Evolutionary conservation across 2,797 vertebrate genomes (phyloP).

Genomic region (Naso thynnoides): DNA sequence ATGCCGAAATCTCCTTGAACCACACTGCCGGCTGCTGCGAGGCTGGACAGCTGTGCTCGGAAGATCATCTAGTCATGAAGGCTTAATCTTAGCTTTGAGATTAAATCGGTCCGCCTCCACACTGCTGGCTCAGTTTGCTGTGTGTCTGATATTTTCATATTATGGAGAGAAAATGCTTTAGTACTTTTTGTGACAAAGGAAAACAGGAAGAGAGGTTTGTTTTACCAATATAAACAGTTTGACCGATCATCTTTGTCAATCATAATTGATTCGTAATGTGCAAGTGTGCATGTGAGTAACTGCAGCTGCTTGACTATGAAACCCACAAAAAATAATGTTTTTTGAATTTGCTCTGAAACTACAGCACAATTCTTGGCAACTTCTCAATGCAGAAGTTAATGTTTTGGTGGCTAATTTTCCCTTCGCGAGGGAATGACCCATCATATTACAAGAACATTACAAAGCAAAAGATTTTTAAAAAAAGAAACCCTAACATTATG

Average conservation of each 20-base stretch:
- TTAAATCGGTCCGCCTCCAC: conserved; percentile 62
- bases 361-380: background rate
- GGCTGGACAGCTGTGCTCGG: conserved; percentile 69
- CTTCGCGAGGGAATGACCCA: background rate
- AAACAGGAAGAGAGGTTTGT: background rate
- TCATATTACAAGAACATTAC: background rate
- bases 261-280: background rate
- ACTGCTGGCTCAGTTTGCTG: conserved; percentile 41
- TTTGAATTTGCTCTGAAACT: background rate
- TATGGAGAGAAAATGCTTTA: conserved; percentile 29
- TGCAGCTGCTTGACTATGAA: background rate
- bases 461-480: background rate
- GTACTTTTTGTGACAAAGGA: conserved; percentile 22
- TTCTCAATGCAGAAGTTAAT: background rate
- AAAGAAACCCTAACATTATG: background rate
- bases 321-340: background rate
- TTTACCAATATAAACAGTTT: background rate
- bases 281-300: background rate
- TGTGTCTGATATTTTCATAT: conserved; percentile 43
- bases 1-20: conserved; percentile 56
- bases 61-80: conserved; percentile 69
- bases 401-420: background rate
- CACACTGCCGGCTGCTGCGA: conserved; percentile 28
- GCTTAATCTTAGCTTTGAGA: conserved; percentile 75
- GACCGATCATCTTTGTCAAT: background rate